These are phyloP conservation scores for Actenoides lindsayi DNA, from an alignment of 2,113 vertebrate species.

Conservation along the genomic window DNA sequence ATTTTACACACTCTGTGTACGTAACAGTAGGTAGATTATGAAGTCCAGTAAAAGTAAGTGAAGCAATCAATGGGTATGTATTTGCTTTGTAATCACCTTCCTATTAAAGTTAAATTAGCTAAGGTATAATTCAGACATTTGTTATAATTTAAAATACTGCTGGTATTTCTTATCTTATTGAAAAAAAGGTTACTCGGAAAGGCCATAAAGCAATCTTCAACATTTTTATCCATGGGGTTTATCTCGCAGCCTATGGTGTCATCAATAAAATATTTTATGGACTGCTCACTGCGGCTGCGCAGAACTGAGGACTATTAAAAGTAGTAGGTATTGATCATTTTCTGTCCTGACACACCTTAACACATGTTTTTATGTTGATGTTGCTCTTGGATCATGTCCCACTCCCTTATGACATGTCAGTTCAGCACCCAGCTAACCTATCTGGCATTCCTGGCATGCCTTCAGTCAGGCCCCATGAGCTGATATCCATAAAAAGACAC, in stretches of 20 bases:
- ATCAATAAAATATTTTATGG: conserved; percentile 4
- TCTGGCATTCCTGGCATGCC: conserved; percentile 49
- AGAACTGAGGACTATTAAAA: not conserved
- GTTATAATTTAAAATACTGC: conserved; percentile 9
- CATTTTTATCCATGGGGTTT: not conserved
- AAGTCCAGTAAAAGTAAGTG: not conserved
- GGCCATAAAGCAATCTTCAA: conserved; percentile 18
- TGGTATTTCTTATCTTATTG: not conserved
- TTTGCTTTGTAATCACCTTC: conserved; percentile 7
- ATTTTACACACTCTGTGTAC: not conserved
- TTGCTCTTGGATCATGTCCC: conserved; percentile 13
- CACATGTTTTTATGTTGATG: not conserved
- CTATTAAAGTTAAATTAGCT: conserved; percentile 25
- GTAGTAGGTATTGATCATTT: not conserved
- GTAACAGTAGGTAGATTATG: not conserved
- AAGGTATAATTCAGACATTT: not conserved
- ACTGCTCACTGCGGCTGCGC: not conserved
- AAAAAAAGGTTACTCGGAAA: conserved; percentile 1
- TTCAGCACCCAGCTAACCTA: conserved; percentile 21
- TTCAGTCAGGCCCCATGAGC: conserved; percentile 12
- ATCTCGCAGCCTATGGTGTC: not conserved
- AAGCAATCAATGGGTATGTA: not conserved
- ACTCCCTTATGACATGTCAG: conserved; percentile 14
- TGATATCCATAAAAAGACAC: conserved; percentile 51
- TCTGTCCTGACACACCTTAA: conserved; percentile 1